Percentiles rank a stretch among this genome's conserved stretches.
Evolutionary conservation across 2,797 vertebrate genomes (phyloP).

Genomic region (Rhincodon typus): DNA sequence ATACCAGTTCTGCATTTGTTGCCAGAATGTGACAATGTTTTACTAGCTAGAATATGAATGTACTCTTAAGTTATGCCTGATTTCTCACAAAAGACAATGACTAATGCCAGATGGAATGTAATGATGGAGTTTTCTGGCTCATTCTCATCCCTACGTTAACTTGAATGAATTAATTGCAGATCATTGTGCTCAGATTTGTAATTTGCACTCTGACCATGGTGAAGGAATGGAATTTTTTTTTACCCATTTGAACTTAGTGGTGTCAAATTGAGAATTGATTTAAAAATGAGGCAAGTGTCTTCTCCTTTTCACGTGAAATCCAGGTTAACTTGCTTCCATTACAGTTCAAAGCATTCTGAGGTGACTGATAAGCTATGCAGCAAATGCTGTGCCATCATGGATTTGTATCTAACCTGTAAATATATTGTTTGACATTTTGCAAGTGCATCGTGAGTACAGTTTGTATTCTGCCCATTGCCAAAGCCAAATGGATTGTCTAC

Average conservation of each 20-base stretch:
- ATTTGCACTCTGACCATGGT: background rate
- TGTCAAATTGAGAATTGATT: background rate
- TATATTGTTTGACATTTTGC: background rate
- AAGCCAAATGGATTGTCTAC: background rate
- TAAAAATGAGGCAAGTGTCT: background rate
- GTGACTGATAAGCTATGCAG: background rate
- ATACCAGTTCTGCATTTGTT: no score
- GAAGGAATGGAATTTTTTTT: background rate
- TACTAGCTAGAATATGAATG: no score
- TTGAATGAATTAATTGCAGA: background rate
- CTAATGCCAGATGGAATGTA: no score
- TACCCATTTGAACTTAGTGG: background rate
- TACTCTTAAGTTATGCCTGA: no score
- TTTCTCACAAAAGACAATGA: no score
- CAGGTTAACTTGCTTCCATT: background rate
- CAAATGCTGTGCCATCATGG: background rate
- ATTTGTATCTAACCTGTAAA: background rate
- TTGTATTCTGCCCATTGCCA: background rate
- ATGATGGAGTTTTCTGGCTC: background rate
- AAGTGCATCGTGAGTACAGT: background rate
- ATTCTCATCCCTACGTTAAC: background rate
- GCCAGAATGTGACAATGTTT: no score
- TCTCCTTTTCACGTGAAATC: background rate
- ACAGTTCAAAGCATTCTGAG: background rate
- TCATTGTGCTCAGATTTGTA: background rate